Evolutionary conservation across 2,888 invertebrate genomes (phyloP), one percentile per base, ranked within the genome.

Genomic region (Lingula anatina): DNA sequence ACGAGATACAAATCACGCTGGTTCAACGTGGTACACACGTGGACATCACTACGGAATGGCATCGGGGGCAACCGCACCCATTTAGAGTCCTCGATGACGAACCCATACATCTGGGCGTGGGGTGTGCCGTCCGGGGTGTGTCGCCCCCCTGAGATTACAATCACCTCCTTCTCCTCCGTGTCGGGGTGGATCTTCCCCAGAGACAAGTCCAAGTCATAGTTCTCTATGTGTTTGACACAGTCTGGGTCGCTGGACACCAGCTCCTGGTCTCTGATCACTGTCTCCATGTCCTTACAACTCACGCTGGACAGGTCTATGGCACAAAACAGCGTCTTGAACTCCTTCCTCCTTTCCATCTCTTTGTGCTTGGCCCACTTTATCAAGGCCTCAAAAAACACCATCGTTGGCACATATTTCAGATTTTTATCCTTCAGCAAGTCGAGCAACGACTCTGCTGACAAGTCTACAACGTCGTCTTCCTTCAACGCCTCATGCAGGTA

Each of bases 401-500:
- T 15, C 9, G 31, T 9, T 5, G 58, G 44, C 5, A 66, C 61
- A 46, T 67, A 67, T 24, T 54, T 57, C 18, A 67, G 50, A 0
- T 62, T 59, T 18, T 43, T 50, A 46, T 67, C 65, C 5, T 48
- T 51, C n/a, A 67, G 25, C 25, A 67, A 43, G 20, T 54, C 49
- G 27, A 60, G 36, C 7, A 67, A 41, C n/a, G 65, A 66, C 5
- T 64, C 64, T 38, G 56, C 46, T 12, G 65, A 62, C 26, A 67
- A 47, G n/a, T 56, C 57, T 37, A 67, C 40, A 15, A 58, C 59
- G 15, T 64, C 65, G 24, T 54, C 56, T 25, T 55, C 54, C 28
- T 57, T 42, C 58, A 66, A 57, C 23, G 66, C 54, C 21, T 64
- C 61, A 9, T 60, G 64, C 31, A 67, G 46, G 46, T 65, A 59